These are phyloP conservation scores for Xenopus petersii DNA, from an alignment of 2,797 vertebrate genomes.

Conservation along the genomic window DNA sequence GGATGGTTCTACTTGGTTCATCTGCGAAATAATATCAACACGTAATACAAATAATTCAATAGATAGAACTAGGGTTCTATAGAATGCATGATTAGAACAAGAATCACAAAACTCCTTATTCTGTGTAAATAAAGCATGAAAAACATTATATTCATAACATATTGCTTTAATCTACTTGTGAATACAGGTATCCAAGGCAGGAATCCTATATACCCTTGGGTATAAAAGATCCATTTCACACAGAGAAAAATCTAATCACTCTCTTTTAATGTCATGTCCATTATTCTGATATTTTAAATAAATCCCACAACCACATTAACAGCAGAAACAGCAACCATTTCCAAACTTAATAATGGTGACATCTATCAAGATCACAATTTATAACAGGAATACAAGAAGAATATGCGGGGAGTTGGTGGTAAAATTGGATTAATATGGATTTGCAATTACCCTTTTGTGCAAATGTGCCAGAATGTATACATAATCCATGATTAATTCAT, in stretches of 20 bases:
- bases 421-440: slow-evolving; percentile 20
- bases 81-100: background rate
- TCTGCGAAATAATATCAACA: too few relatives aligned
- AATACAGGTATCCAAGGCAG: slow-evolving; percentile 27
- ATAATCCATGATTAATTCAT: background rate
- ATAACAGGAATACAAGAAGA: background rate
- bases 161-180: slow-evolving; percentile 3
- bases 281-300: slow-evolving; percentile 3
- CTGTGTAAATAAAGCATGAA: background rate
- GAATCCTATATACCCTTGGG: slow-evolving; percentile 26
- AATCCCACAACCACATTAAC: background rate
- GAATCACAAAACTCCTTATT: background rate
- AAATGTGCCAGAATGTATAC: slow-evolving; percentile 1
- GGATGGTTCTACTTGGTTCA: too few relatives aligned
- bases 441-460: slow-evolving; percentile 12
- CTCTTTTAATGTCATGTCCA: fast-evolving
- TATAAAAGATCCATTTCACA: slow-evolving; percentile 22
- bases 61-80: too few relatives aligned
- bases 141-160: slow-evolving; percentile 9
- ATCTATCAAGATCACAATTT: background rate
- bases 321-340: background rate
- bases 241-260: slow-evolving; percentile 12
- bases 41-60: too few relatives aligned
- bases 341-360: slow-evolving; percentile 7
- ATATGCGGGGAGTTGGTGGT: background rate